Evolutionary conservation across 2,888 invertebrate species (phyloP).

Genomic region (Drosophila siamana): DNA sequence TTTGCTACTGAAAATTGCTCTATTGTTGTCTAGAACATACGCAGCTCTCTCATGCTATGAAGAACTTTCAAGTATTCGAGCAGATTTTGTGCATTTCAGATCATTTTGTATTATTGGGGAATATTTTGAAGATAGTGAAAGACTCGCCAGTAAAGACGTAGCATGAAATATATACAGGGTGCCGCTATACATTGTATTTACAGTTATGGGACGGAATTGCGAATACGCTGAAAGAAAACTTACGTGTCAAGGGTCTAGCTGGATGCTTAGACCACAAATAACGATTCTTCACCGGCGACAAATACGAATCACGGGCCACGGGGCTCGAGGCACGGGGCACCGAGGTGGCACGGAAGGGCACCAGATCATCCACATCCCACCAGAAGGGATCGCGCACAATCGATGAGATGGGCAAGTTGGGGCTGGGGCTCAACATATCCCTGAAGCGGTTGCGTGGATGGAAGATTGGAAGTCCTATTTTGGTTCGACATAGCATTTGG

Average conservation of each 20-base stretch:
- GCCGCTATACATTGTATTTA: constrained; percentile 41
- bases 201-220: not conserved
- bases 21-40: not conserved
- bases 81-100: constrained; percentile 15
- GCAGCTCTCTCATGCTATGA: constrained; percentile 32
- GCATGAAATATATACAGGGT: constrained; percentile 48
- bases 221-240: constrained; percentile 85
- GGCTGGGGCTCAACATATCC: constrained; percentile 93
- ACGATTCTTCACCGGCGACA: constrained; percentile 95
- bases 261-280: constrained; percentile 97
- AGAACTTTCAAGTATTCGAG: constrained; percentile 4
- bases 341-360: constrained; percentile 88
- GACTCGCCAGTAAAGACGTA: constrained; percentile 11
- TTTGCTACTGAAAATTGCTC: not conserved
- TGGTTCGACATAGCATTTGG: constrained; percentile 53
- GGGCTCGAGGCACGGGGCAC: constrained; percentile 89
- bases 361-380: constrained; percentile 93
- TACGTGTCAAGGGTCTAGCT: constrained; percentile 93
- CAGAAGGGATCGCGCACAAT: constrained; percentile 96
- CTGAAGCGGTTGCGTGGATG: constrained; percentile 87
- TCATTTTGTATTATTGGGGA: constrained; percentile 1
- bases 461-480: constrained; percentile 90
- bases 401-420: constrained; percentile 91
- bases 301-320: constrained; percentile 94
- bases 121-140: constrained; percentile 10